Evolutionary conservation across 2,113 vertebrate genomes (phyloP).

Genomic region (Xiphorhynchus elegans): DNA sequence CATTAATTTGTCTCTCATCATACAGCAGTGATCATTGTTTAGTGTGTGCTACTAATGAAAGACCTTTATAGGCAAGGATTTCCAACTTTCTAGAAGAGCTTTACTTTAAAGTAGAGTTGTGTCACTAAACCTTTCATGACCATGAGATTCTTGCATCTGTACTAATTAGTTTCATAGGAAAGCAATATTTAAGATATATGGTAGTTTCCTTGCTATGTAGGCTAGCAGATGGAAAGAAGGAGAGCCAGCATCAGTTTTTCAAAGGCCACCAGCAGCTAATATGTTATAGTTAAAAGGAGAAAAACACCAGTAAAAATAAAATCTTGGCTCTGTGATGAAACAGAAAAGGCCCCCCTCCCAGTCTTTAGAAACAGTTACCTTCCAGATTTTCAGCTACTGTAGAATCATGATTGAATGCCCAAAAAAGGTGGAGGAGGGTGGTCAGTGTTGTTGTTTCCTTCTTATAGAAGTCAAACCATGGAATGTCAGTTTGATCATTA

Average conservation of each 20-base stretch:
- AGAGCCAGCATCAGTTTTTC: constrained; percentile 54
- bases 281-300: constrained; percentile 18
- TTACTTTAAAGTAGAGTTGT: neutral
- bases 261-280: constrained; percentile 46
- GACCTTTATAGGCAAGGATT: constrained; percentile 2
- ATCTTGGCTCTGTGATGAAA: neutral
- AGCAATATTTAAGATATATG: neutral
- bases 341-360: neutral
- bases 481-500: neutral
- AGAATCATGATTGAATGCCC: neutral
- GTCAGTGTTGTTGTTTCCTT: neutral
- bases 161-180: neutral
- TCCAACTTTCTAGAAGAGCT: neutral
- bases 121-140: neutral
- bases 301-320: neutral
- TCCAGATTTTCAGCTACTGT: neutral
- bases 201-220: neutral
- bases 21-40: constrained; percentile 65
- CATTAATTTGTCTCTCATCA: constrained; percentile 64
- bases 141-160: neutral
- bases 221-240: constrained; percentile 59
- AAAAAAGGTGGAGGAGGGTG: neutral
- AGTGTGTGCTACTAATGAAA: constrained; percentile 44
- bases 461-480: neutral
- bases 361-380: neutral